Base-by-base conservation (phyloP, 2,888 invertebrate species). In the Drosophila siamana region DNA sequence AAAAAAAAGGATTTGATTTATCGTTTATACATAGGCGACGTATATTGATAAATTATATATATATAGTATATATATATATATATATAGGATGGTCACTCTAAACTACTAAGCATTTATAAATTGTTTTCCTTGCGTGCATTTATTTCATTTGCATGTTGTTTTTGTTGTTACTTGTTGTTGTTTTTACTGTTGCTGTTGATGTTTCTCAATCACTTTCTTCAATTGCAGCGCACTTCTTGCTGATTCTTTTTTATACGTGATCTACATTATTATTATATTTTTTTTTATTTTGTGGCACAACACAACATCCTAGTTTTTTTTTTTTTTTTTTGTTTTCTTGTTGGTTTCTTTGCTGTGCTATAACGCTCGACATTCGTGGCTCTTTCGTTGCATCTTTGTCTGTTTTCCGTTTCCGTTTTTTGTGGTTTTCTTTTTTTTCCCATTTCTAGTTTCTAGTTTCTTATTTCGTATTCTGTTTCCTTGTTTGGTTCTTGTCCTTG, bases 331-430 rank as follows among this genome's bases (percentile, higher is more conserved):
- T 40, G 3, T 28, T 24, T 40, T 36, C 36, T 15, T 6, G 13
- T 36, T 38, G 26, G 22, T 48, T 51, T 3, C 19, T 19, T 43
- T 51, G 19, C 63, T 67, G 15, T 6, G 4, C 59, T 64, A 13
- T n/a, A n/a, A n/a, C 40, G 51, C 55, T 50, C 52, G 51, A 22
- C 48, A 65, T 69, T 76, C 69, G 77, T 83, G 88, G 86, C 88
- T 84, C 79, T 61, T 86, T 88, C 80, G 84, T 80, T 86, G 87
- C 65, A 81, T 69, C 74, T 82, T 83, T 78, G 84, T 87, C 77
- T 85, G 87, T 82, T 85, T 87, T 82, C 79, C 82, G 80, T 84
- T 74, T 62, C 57, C 59, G 48, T 68, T 77, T 59, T 33, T 47
- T 26, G 6, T 26, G 26, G 41, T 41, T 44, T 51, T 40, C 41